Conservation (phyloP, 2,797 vertebrate genomes). For the Neosalanx taihuensis region DNA sequence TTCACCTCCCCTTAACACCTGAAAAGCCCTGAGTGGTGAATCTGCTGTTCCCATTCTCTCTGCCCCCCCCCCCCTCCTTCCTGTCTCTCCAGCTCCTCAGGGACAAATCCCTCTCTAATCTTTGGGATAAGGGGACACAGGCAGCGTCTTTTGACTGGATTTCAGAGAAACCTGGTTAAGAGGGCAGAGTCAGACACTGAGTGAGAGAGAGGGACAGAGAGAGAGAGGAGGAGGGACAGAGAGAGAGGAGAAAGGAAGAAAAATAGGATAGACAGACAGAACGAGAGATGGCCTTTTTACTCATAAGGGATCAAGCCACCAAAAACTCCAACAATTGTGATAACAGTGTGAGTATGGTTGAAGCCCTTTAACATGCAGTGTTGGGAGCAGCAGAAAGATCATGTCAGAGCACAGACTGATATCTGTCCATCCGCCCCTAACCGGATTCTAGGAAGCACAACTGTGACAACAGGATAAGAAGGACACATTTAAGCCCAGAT, state of each 20-base stretch:
- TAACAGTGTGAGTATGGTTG: background rate
- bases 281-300: background rate
- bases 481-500: slow-evolving; percentile 36
- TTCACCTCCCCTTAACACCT: too few relatives aligned
- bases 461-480: slow-evolving; percentile 17
- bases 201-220: slow-evolving; percentile 12
- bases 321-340: slow-evolving; percentile 3
- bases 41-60: background rate
- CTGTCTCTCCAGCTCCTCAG: slow-evolving; percentile 22
- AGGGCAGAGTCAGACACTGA: slow-evolving; percentile 21
- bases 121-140: slow-evolving; percentile 47
- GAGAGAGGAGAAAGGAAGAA: background rate
- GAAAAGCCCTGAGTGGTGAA: too few relatives aligned
- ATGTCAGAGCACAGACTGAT: background rate
- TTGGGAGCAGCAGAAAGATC: slow-evolving; percentile 8
- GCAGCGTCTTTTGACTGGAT: slow-evolving; percentile 47
- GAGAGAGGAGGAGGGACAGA: background rate
- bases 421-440: slow-evolving; percentile 9
- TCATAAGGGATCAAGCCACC: background rate
- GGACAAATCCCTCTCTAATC: slow-evolving; percentile 59
- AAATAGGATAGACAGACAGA: background rate
- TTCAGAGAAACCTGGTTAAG: slow-evolving; percentile 56
- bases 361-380: slow-evolving; percentile 9
- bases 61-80: slow-evolving; percentile 16
- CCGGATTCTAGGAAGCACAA: slow-evolving; percentile 36